A percentile compares a stretch with the other conserved stretches of the same genome.
Conservation (phyloP, 2,888 invertebrate genomes). For the Ichneumon xanthorius region DNA sequence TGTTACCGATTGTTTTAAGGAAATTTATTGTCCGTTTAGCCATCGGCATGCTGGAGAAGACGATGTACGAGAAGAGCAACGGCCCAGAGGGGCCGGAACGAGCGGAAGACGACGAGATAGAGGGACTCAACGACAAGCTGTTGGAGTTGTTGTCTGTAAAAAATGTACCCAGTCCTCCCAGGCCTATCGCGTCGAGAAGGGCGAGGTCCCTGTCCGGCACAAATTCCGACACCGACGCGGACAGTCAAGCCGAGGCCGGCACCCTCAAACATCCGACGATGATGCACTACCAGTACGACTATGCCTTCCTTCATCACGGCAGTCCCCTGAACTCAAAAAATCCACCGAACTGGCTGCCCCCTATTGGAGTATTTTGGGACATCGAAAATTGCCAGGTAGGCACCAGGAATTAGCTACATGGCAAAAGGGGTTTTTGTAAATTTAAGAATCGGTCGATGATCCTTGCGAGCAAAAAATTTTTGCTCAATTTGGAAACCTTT, state of each 20-base stretch:
- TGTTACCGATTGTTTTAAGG: neutral
- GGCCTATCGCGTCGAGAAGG: slow-evolving; percentile 68
- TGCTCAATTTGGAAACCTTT: neutral
- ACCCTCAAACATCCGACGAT: slow-evolving; percentile 49
- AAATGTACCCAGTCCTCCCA: slow-evolving; percentile 71
- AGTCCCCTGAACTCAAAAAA: slow-evolving; percentile 75
- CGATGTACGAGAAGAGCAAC: slow-evolving; percentile 44
- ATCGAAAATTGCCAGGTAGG: slow-evolving; percentile 94
- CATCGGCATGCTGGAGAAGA: slow-evolving; percentile 31
- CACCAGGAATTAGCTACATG: neutral
- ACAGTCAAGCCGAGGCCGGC: slow-evolving; percentile 15
- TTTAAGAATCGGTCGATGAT: neutral
- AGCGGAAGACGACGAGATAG: slow-evolving; percentile 74
- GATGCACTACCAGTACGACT: slow-evolving; percentile 74
- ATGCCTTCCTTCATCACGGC: slow-evolving; percentile 75
- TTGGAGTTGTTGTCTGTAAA: slow-evolving; percentile 75
- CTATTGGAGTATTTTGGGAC: slow-evolving; percentile 96
- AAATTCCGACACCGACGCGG: slow-evolving; percentile 71
- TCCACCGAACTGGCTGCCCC: slow-evolving; percentile 85
- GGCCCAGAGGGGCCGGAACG: neutral
- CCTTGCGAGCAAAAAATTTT: neutral
- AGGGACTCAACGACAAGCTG: slow-evolving; percentile 79
- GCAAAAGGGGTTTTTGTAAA: neutral
- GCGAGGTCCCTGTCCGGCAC: slow-evolving; percentile 72
- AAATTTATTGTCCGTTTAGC: neutral